Conservation (phyloP, 2,113 vertebrate genomes). For the Lates calcarifer region DNA sequence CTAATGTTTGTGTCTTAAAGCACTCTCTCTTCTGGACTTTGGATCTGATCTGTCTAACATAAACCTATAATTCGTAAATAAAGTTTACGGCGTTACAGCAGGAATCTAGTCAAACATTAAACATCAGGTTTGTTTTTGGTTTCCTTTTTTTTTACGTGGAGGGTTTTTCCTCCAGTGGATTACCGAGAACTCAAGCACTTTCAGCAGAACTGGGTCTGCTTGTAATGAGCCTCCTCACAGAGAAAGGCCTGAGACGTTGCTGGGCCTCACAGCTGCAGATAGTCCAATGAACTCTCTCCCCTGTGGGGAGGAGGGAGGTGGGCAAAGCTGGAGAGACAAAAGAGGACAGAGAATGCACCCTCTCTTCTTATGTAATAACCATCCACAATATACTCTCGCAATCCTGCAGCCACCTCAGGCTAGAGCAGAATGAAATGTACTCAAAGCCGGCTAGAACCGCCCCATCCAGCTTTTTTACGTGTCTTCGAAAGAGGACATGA, state of each 20-base stretch:
- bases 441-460: background rate
- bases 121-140: background rate
- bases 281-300: slow-evolving; percentile 55
- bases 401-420: slow-evolving; percentile 22
- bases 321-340: slow-evolving; percentile 57
- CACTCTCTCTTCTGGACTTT: background rate
- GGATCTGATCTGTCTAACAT: background rate
- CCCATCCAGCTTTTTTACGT: background rate
- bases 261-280: slow-evolving; percentile 54
- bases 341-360: slow-evolving; percentile 56
- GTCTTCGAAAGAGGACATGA: slow-evolving; percentile 17
- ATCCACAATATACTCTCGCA: slow-evolving; percentile 25
- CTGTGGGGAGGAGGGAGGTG: slow-evolving; percentile 48
- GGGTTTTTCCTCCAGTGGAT: background rate
- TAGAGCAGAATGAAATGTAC: slow-evolving; percentile 12
- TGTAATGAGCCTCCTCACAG: slow-evolving; percentile 26
- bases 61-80: background rate
- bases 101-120: background rate
- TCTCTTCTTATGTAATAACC: slow-evolving; percentile 68
- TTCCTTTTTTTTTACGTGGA: background rate
- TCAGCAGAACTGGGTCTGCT: slow-evolving; percentile 16
- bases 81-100: background rate
- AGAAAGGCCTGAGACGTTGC: slow-evolving; percentile 35
- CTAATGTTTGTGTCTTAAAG: background rate
- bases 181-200: slow-evolving; percentile 11